These are phyloP conservation scores for Centroberyx gerrardi DNA, from an alignment of 2,797 vertebrate genomes.

Conservation along the genomic window DNA sequence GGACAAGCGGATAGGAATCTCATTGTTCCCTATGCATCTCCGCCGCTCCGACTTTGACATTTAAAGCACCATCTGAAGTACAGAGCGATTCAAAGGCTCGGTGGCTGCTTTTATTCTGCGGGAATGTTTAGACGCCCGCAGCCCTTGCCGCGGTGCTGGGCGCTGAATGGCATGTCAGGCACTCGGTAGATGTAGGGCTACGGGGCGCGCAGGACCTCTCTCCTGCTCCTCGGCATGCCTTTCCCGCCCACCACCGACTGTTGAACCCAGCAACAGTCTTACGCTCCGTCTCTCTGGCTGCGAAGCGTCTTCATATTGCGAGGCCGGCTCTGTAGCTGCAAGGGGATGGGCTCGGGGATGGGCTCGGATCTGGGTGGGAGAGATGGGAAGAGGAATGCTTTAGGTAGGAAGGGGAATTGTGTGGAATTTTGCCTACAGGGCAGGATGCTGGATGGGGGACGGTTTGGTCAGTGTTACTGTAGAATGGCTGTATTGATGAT, in stretches of 20 bases:
- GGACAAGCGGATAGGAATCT: constrained; percentile 66
- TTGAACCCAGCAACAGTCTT: constrained; percentile 7
- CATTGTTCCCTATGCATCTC: constrained; percentile 55
- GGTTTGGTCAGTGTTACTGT: background rate
- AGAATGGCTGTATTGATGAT: constrained; percentile 2
- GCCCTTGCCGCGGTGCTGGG: constrained; percentile 33
- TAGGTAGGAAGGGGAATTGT: constrained; percentile 10
- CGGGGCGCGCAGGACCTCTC: constrained; percentile 41
- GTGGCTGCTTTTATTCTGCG: constrained; percentile 40
- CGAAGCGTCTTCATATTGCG: constrained; percentile 17
- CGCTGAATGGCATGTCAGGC: constrained; percentile 56
- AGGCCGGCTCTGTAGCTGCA: background rate
- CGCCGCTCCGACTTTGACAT: constrained; percentile 47
- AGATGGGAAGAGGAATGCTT: constrained; percentile 47
- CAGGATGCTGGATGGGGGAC: constrained; percentile 1
- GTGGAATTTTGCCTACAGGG: constrained; percentile 32
- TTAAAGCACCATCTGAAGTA: constrained; percentile 26
- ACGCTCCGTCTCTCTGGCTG: constrained; percentile 2
- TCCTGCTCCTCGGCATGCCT: constrained; percentile 44
- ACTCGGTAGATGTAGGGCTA: constrained; percentile 59
- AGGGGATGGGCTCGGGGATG: constrained; percentile 9
- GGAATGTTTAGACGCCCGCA: constrained; percentile 54
- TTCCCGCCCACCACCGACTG: constrained; percentile 28
- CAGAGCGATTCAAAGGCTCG: background rate
- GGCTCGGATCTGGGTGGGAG: constrained; percentile 12